Conservation (phyloP, 2,797 vertebrate species). For the Silurus aristotelis region DNA sequence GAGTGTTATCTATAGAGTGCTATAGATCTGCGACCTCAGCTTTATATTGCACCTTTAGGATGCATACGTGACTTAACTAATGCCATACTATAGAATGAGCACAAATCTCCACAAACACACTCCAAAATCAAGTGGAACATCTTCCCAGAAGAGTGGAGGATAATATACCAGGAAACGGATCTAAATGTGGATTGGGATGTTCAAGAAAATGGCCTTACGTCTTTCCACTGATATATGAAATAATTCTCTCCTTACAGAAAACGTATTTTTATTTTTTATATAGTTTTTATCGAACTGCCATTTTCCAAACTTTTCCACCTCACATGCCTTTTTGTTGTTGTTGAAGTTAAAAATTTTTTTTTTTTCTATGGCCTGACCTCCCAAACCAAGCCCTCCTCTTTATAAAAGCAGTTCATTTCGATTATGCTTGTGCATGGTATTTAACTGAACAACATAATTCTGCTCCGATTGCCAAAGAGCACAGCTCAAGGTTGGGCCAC, state of each 20-base stretch:
- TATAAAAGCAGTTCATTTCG: background rate
- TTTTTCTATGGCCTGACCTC: background rate
- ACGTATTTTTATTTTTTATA: background rate
- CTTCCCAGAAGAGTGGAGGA: too few species aligned
- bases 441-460: conserved; percentile 28
- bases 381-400: background rate
- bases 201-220: background rate
- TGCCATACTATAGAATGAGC: too few species aligned
- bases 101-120: too few species aligned
- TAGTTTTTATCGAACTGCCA: background rate
- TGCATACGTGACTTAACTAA: too few species aligned
- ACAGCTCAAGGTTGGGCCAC: conserved; percentile 45
- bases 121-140: too few species aligned
- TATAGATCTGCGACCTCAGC: too few species aligned
- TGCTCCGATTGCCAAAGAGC: conserved; percentile 21
- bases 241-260: background rate
- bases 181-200: too few species aligned
- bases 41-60: too few species aligned
- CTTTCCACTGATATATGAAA: background rate
- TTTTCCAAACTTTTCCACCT: background rate
- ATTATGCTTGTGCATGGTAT: background rate
- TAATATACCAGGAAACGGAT: too few species aligned
- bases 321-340: background rate
- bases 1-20: too few species aligned
- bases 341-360: background rate